Base-by-base conservation (phyloP, 2,113 vertebrate species). In the Camarhynchus parvulus region DNA sequence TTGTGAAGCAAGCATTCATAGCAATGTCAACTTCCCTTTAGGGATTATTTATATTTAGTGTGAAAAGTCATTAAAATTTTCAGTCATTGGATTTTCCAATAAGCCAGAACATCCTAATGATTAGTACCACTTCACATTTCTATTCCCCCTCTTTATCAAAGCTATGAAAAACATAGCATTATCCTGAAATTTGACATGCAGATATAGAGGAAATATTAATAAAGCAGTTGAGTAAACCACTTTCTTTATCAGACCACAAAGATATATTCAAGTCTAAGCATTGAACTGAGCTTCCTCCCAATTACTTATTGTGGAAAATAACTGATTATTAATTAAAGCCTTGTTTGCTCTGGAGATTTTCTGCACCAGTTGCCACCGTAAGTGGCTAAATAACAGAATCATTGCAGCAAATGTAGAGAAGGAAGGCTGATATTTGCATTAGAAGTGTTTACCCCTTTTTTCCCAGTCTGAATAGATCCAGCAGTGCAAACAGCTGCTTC, bases 51-150 rank as follows among this genome's bases (percentile, higher is more conserved):
- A 88, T 95, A 94, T 95, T 96, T 94, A 92, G 94, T 93, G 62
- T 90, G 89, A 94, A 96, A 96, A 96, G 93, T 95, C 95, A 96
- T 96, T 96, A 97, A 95, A 93, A 92, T 94, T 90, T 92, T 91
- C 78, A 94, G 78, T 92, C 89, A 85, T 67, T 94, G 81, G 42
- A 52, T 95, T 92, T 95, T 96, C 78, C 83, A 95, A 41, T 87
- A 95, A 95, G 63, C 56, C 59, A 93, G 85, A 70, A 87, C 74
- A 96, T 95, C 52, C 87, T 90, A 90, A 95, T 94, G 94, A 92
- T 95, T 92, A 95, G 66, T 84, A 91, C 64, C 84, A 84, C 90
- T 96, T 92, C 81, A 96, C 61, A 93, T 95, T 95, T 96, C 63
- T 84, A 87, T 92, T 95, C 87, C 64, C 68, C 47, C 50, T 87